Evolutionary conservation across 2,113 vertebrate species (phyloP).

Genomic region (Formicarius rufipectus): DNA sequence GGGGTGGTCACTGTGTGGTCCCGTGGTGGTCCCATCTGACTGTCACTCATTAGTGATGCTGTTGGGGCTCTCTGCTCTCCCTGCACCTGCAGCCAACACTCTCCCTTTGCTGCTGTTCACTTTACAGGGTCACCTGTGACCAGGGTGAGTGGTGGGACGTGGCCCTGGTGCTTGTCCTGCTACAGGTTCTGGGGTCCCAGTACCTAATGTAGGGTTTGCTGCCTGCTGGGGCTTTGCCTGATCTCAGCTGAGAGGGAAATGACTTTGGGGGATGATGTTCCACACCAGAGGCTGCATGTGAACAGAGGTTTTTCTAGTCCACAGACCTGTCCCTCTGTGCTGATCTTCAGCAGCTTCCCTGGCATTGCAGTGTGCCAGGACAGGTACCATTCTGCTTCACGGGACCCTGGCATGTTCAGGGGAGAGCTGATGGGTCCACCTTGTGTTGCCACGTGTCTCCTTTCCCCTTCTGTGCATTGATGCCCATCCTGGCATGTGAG

Average conservation of each 20-base stretch:
- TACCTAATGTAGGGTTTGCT: background rate
- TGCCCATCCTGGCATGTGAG: accelerated
- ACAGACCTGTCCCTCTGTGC: background rate
- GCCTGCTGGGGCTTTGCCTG: background rate
- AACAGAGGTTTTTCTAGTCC: accelerated
- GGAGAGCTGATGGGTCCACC: background rate
- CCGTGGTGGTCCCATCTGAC: accelerated
- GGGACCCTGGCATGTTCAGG: accelerated
- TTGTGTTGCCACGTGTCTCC: accelerated
- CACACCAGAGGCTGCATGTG: accelerated
- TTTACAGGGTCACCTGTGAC: background rate
- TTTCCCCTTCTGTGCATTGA: accelerated
- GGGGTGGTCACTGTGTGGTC: accelerated
- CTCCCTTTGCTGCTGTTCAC: background rate
- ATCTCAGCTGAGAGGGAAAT: background rate
- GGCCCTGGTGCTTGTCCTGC: background rate
- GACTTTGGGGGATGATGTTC: background rate
- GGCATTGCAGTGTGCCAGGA: background rate
- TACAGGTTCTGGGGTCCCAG: background rate
- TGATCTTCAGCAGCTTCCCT: background rate
- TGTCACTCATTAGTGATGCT: accelerated
- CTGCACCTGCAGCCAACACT: background rate
- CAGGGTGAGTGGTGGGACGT: accelerated
- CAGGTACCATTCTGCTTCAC: accelerated
- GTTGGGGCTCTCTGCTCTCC: background rate